A percentile compares a stretch with the other conserved stretches of the same genome.
Evolutionary conservation across 2,888 invertebrate genomes (phyloP).

Genomic region (Rosalia funebris): DNA sequence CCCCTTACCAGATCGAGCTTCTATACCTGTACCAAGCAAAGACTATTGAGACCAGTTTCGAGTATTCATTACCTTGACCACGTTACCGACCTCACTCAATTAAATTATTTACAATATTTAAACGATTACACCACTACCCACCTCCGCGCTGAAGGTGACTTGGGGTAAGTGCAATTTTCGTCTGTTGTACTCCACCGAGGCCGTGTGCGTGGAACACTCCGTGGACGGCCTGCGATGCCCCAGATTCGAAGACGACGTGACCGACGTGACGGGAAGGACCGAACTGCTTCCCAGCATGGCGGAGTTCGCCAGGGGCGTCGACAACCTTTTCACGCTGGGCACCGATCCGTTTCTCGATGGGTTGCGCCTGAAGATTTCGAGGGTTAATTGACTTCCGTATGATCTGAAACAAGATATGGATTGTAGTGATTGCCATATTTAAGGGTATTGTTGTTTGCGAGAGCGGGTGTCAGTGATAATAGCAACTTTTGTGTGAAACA

Average conservation of each 20-base stretch:
- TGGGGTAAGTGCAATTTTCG: constrained; percentile 79
- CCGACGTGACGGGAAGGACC: constrained; percentile 39
- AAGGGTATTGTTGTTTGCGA: too few relatives aligned
- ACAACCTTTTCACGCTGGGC: constrained; percentile 50
- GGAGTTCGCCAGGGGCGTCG: constrained; percentile 41
- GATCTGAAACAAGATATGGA: constrained; percentile 66
- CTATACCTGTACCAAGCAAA: too few relatives aligned
- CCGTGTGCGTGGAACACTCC: constrained; percentile 75
- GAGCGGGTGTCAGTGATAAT: constrained; percentile 1
- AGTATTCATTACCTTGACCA: too few relatives aligned
- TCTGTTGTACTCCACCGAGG: constrained; percentile 63
- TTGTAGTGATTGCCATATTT: not conserved
- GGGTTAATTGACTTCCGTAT: constrained; percentile 74
- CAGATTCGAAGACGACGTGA: constrained; percentile 40
- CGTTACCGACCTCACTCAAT: too few relatives aligned
- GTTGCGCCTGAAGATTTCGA: constrained; percentile 78
- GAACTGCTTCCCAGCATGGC: constrained; percentile 65
- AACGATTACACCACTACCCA: constrained; percentile 88
- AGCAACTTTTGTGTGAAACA: too few relatives aligned
- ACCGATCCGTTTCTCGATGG: constrained; percentile 64
- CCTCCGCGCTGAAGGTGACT: constrained; percentile 90
- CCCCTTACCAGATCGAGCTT: too few relatives aligned
- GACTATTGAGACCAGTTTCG: too few relatives aligned
- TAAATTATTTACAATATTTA: too few relatives aligned
- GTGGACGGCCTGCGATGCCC: constrained; percentile 71